Conservation (phyloP, 2,797 vertebrate genomes). For the Furcifer pardalis region DNA sequence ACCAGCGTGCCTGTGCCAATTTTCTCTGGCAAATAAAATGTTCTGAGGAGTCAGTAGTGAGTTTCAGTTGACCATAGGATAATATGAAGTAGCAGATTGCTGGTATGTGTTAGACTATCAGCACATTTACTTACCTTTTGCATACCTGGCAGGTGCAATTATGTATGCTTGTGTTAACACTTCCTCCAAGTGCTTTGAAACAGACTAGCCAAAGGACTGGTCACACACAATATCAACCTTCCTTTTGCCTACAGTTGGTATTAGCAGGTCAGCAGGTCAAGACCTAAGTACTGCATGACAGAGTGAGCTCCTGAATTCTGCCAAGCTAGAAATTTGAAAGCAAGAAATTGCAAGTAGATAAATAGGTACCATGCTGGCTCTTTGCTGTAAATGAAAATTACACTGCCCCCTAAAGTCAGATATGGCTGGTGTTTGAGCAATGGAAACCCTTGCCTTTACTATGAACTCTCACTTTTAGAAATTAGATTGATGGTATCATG, state of each 20-base stretch:
- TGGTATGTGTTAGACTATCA: too few relatives aligned
- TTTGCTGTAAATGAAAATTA: too few relatives aligned
- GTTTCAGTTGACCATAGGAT: not conserved
- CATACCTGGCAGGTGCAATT: not conserved
- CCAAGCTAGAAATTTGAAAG: too few relatives aligned
- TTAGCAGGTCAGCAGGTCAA: too few relatives aligned
- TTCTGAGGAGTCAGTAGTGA: not conserved
- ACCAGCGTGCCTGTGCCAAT: not conserved
- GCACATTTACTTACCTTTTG: not conserved
- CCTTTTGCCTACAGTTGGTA: not conserved
- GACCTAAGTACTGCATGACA: too few relatives aligned
- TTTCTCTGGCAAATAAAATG: not conserved
- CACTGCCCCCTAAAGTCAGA: too few relatives aligned
- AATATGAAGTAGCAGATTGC: too few relatives aligned
- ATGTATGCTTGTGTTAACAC: not conserved
- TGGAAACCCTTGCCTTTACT: too few relatives aligned
- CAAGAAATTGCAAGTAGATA: too few relatives aligned
- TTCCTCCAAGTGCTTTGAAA: not conserved
- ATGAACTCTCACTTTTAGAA: not conserved
- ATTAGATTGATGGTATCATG: not conserved
- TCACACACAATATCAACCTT: not conserved
- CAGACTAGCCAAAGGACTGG: not conserved
- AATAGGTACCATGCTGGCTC: too few relatives aligned
- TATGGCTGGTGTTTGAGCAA: too few relatives aligned
- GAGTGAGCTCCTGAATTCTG: too few relatives aligned